A percentile compares a stretch with the other conserved stretches of the same genome.
Conservation (phyloP, 2,888 invertebrate species). For the Tachina fera region DNA sequence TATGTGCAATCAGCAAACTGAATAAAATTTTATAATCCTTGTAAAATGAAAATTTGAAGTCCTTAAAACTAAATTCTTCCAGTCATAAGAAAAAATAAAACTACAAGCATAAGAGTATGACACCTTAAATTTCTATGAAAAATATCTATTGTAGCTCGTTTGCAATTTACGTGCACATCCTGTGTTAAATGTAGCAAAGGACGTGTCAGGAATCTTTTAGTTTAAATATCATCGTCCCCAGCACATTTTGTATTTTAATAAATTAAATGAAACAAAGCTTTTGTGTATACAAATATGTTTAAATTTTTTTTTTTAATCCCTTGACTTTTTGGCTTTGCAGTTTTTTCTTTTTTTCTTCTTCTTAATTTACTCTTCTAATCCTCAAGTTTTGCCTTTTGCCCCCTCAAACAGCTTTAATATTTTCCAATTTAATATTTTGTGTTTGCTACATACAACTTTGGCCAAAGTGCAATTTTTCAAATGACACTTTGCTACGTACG, state of each 20-base stretch:
- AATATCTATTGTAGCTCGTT: slow-evolving; percentile 42
- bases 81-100: not conserved
- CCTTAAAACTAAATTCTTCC: not conserved
- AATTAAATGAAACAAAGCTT: slow-evolving; percentile 53
- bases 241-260: slow-evolving; percentile 49
- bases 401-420: slow-evolving; percentile 22
- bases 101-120: not conserved
- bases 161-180: slow-evolving; percentile 59
- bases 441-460: slow-evolving; percentile 59
- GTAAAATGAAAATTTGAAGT: slow-evolving; percentile 12
- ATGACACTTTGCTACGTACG: slow-evolving; percentile 69
- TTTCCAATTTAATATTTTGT: slow-evolving; percentile 59
- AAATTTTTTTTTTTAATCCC: not conserved
- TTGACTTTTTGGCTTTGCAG: slow-evolving; percentile 4
- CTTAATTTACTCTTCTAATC: not conserved
- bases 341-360: not conserved
- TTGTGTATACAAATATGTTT: slow-evolving; percentile 10
- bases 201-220: slow-evolving; percentile 54
- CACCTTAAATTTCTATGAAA: slow-evolving; percentile 43
- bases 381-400: not conserved
- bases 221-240: not conserved
- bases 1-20: not conserved
- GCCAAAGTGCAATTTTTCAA: slow-evolving; percentile 69
- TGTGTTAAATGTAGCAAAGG: slow-evolving; percentile 14
- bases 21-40: slow-evolving; percentile 18